These are phyloP conservation scores for Varroa destructor DNA, from an alignment of 1,140 invertebrate genomes.

Conservation along the genomic window DNA sequence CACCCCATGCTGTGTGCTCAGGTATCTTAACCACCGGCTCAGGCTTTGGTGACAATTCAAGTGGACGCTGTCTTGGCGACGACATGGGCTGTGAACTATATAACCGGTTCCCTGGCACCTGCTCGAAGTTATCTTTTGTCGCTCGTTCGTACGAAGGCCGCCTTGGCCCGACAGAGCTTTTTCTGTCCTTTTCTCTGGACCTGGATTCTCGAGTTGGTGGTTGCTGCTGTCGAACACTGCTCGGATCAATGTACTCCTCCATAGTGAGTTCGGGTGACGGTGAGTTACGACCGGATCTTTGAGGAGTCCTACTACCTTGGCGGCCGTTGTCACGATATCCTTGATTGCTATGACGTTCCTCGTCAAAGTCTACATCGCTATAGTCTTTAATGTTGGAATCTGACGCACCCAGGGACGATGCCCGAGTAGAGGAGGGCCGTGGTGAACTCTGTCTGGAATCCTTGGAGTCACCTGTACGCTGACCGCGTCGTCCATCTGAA, in stretches of 20 bases:
- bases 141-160: conserved; percentile 5
- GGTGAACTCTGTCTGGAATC: too few species aligned
- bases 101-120: background rate
- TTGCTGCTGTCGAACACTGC: background rate
- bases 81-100: conserved; percentile 6
- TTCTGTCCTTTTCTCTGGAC: background rate
- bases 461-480: too few species aligned
- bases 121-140: background rate
- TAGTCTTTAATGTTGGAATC: too few species aligned
- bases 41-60: background rate
- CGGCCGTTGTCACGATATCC: too few species aligned
- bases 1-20: background rate
- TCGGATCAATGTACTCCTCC: conserved; percentile 22
- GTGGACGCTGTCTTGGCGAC: conserved; percentile 1
- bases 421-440: too few species aligned
- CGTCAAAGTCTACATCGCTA: too few species aligned
- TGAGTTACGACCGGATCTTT: background rate
- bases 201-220: background rate
- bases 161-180: background rate
- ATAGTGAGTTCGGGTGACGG: background rate
- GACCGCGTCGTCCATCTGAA: too few species aligned
- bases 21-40: too few species aligned
- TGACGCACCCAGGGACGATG: too few species aligned
- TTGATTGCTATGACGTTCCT: too few species aligned
- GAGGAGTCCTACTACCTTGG: too few species aligned